These are phyloP conservation scores for Zhuqinia jingwanae DNA, from an alignment of 2,888 invertebrate genomes.

Conservation along the genomic window DNA sequence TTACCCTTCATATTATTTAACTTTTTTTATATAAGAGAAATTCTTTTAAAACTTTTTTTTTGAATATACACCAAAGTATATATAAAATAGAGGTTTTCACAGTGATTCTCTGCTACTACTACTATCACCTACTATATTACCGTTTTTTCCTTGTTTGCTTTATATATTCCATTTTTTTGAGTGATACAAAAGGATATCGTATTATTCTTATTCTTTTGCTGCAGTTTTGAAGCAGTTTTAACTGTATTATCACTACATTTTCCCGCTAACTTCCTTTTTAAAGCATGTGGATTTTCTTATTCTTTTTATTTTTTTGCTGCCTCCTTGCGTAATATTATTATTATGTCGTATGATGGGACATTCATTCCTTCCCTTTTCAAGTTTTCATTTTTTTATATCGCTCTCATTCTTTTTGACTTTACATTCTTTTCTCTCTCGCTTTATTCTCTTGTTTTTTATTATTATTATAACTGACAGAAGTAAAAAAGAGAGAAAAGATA, in stretches of 20 bases:
- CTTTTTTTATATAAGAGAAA: background rate
- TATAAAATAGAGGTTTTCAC: background rate
- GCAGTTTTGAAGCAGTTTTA: constrained; percentile 52
- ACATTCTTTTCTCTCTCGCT: no score
- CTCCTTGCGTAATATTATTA: constrained; percentile 26
- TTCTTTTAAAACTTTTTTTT: background rate
- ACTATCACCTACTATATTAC: no score
- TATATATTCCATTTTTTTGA: background rate
- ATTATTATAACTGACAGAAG: constrained; percentile 11
- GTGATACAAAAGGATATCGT: constrained; percentile 25
- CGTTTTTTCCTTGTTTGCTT: constrained; percentile 27
- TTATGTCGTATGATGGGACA: constrained; percentile 39
- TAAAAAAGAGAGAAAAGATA: no score
- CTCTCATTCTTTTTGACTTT: background rate
- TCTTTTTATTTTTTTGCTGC: background rate
- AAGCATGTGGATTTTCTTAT: constrained; percentile 42
- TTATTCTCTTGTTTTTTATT: constrained; percentile 8
- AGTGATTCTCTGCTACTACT: constrained; percentile 10
- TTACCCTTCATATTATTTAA: background rate
- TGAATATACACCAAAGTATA: background rate
- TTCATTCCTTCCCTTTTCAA: constrained; percentile 42
- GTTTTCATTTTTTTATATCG: constrained; percentile 34
- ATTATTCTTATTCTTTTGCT: constrained; percentile 54
- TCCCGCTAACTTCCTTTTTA: constrained; percentile 29
- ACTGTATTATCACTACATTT: constrained; percentile 49